phyloP scores from a whole-genome alignment of 2,113 vertebrate species.

The Cricetomys ansorgei region DNA sequence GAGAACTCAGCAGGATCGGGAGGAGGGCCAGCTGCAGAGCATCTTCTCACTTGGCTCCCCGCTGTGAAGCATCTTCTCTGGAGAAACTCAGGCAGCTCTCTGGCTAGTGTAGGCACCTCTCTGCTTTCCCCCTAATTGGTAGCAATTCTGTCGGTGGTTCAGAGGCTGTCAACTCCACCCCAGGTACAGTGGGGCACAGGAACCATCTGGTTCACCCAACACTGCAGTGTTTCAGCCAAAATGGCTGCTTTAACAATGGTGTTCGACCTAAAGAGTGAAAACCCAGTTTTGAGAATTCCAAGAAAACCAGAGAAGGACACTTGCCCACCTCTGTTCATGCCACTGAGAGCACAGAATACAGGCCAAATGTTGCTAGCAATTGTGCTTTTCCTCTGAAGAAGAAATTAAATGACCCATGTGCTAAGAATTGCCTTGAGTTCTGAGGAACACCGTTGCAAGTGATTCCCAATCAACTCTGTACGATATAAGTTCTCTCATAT shows the following conservation, averaged over 20 bases:
- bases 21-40: neutral
- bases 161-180: neutral
- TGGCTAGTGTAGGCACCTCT: fast-evolving
- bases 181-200: neutral
- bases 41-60: neutral
- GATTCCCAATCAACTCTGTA: neutral
- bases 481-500: neutral
- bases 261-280: neutral
- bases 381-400: neutral
- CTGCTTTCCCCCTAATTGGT: neutral
- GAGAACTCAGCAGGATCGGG: neutral
- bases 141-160: neutral
- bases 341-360: neutral
- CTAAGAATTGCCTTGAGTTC: neutral
- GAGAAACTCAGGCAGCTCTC: neutral
- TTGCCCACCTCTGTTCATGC: neutral
- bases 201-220: neutral
- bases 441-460: neutral
- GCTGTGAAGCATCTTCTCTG: neutral
- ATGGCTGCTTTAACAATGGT: neutral
- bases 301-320: neutral
- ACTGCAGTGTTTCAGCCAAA: neutral
- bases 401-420: neutral
- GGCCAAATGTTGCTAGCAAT: neutral
- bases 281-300: constrained; percentile 7